Base-by-base conservation (phyloP, 2,797 vertebrate species). In the Tympanoctomys barrerae region DNA sequence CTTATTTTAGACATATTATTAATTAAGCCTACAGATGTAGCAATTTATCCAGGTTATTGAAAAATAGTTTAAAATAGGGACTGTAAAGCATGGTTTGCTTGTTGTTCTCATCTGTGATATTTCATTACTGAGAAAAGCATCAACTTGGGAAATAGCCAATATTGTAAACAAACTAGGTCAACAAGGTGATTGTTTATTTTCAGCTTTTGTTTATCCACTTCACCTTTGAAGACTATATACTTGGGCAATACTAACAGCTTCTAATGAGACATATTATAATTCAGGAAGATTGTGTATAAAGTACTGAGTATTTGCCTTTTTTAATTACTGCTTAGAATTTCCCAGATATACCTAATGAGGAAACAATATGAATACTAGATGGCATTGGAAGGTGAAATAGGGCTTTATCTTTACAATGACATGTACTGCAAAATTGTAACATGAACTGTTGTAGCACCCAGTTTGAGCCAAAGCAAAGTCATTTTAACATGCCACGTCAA, bases 401-500 rank as follows among this genome's bases (percentile, higher is more conserved):
- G 11, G 9, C 21, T 87, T 73, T 61, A 75, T 77, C 21, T 39
- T 82, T 89, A 49, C 75, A 85, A 73, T 85, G 78, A 28, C 36
- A 96, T 89, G 94, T 89, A 39, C 24, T 80, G 66, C 5, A 85
- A 59, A 95, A 78, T 70, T 80, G 85, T 89, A 57, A 92, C 94
- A 93, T 84, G 90, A 92, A 95, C 33, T 94, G 8, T 2, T 70
- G 0, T 68, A 68, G 36, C 31, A 94, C 64, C 22, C 70, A 94
- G 7, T 4, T 92, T 86, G 90, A 97, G n/a, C 89, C 73, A 97
- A 95, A 96, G 71, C 19, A 96, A 91, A 87, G 87, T 81, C 66
- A 91, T 85, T 87, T 70, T 82, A n/a, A 92, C 94, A 39, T 92
- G 77, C 14, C 42, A 80, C 33, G 81, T 81, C 19, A 96, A 97